Conservation (phyloP, 2,797 vertebrate genomes). For the Nasua narica region DNA sequence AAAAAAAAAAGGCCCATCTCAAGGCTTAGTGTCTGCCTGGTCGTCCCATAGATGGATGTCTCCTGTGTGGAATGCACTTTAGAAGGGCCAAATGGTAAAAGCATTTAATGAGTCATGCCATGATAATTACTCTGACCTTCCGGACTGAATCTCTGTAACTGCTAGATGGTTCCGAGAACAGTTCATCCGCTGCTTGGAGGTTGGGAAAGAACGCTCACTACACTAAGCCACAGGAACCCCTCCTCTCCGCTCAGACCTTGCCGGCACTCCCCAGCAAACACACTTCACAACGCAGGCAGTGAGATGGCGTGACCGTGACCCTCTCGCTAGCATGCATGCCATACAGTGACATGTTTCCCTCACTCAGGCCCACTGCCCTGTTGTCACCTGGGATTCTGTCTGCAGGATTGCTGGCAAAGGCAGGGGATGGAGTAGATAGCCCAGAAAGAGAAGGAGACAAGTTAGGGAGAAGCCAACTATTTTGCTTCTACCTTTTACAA, state of each 20-base stretch:
- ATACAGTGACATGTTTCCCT: not conserved
- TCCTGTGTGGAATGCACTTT: not conserved
- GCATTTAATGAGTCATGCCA: not conserved
- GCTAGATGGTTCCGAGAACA: not conserved
- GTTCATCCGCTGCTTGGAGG: not conserved
- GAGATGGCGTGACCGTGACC: not conserved
- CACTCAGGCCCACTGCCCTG: not conserved
- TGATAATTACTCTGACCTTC: not conserved
- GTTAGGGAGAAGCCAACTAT: not conserved
- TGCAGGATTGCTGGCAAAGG: too few relatives aligned
- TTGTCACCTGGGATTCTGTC: not conserved
- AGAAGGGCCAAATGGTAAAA: rapidly evolving
- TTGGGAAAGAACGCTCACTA: not conserved
- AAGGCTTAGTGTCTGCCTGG: not conserved
- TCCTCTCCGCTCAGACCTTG: not conserved
- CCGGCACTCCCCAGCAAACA: not conserved
- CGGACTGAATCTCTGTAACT: not conserved
- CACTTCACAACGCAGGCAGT: not conserved
- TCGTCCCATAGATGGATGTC: not conserved
- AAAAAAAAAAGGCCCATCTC: not conserved
- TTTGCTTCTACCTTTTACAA: not conserved
- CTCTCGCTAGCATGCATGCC: not conserved
- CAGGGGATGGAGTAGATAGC: not conserved
- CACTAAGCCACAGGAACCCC: rapidly evolving
- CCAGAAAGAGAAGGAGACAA: not conserved